Evolutionary conservation across 1,140 invertebrate genomes (phyloP).

Genomic region (Condylostylus longicornis): DNA sequence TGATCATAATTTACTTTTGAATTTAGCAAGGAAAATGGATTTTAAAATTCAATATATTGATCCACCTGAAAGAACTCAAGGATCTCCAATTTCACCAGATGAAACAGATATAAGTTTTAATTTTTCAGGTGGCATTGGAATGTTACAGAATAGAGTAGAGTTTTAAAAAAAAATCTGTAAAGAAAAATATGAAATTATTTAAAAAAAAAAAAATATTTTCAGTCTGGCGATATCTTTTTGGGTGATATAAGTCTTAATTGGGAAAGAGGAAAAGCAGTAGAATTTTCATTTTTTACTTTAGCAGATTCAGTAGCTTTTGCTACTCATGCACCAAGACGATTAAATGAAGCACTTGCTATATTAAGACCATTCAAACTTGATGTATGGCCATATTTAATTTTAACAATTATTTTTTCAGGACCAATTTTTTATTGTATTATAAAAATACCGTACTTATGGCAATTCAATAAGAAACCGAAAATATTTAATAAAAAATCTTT

Average conservation of each 20-base stretch:
- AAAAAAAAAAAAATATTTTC: no score
- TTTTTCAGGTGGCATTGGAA: constrained; percentile 50
- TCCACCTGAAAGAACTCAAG: constrained; percentile 50
- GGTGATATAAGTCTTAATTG: constrained; percentile 53
- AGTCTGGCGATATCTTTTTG: constrained; percentile 53
- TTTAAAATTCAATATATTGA: constrained; percentile 52
- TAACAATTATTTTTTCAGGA: constrained; percentile 37
- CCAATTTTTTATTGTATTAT: constrained; percentile 38
- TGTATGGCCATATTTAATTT: constrained; percentile 40
- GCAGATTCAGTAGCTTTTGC: constrained; percentile 55
- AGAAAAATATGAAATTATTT: no score
- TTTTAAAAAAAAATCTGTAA: background rate
- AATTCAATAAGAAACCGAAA: constrained; percentile 11
- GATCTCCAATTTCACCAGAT: constrained; percentile 40
- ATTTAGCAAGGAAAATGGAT: constrained; percentile 47
- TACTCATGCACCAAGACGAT: constrained; percentile 47
- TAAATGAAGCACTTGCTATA: constrained; percentile 53
- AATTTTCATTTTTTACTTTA: constrained; percentile 54
- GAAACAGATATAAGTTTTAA: constrained; percentile 44
- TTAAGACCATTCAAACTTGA: constrained; percentile 51
- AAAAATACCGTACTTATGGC: constrained; percentile 34
- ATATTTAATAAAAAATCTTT: constrained; percentile 8
- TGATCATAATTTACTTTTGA: constrained; percentile 45
- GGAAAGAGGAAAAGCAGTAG: constrained; percentile 46
- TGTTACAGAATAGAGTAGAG: constrained; percentile 47